A percentile compares a stretch with the other conserved stretches of the same genome.
These are phyloP conservation scores for Aleiodes leptofemur DNA, from an alignment of 2,888 invertebrate genomes.

Conservation along the genomic window DNA sequence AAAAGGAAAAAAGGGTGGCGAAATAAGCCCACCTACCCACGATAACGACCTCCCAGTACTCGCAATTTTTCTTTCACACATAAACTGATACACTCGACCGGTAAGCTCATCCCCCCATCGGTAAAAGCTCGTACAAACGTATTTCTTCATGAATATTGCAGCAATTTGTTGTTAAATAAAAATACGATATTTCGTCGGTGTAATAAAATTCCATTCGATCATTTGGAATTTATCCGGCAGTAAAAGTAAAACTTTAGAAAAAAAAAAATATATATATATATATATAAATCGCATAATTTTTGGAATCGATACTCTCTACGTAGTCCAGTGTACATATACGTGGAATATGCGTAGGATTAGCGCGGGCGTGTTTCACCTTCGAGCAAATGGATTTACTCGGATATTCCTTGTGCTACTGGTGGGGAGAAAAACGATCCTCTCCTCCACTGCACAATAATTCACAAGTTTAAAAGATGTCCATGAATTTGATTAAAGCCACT, in stretches of 20 bases:
- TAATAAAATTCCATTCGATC: no score
- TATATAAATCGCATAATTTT: slow-evolving; percentile 5
- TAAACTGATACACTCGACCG: slow-evolving; percentile 14
- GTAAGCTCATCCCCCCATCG: no score
- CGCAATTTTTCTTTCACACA: slow-evolving; percentile 5
- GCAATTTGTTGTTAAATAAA: no score
- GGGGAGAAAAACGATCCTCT: background rate
- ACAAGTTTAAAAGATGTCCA: slow-evolving; percentile 18
- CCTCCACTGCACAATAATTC: slow-evolving; percentile 12
- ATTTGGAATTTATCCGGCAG: no score
- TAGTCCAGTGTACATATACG: slow-evolving; percentile 24
- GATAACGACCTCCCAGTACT: slow-evolving; percentile 22
- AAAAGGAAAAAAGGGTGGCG: background rate
- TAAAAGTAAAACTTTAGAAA: background rate
- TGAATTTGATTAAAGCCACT: slow-evolving; percentile 9
- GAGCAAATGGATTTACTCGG: slow-evolving; percentile 46
- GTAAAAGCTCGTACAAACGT: no score
- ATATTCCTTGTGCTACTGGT: slow-evolving; percentile 31
- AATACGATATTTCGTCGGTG: no score
- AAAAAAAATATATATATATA: no score
- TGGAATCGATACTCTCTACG: background rate
- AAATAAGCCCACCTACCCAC: slow-evolving; percentile 1
- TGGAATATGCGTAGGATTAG: slow-evolving; percentile 47
- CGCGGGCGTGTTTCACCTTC: slow-evolving; percentile 45
- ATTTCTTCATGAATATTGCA: no score